These are phyloP conservation scores for Leptopilina boulardi DNA, from an alignment of 1,140 invertebrate species.

Conservation along the genomic window DNA sequence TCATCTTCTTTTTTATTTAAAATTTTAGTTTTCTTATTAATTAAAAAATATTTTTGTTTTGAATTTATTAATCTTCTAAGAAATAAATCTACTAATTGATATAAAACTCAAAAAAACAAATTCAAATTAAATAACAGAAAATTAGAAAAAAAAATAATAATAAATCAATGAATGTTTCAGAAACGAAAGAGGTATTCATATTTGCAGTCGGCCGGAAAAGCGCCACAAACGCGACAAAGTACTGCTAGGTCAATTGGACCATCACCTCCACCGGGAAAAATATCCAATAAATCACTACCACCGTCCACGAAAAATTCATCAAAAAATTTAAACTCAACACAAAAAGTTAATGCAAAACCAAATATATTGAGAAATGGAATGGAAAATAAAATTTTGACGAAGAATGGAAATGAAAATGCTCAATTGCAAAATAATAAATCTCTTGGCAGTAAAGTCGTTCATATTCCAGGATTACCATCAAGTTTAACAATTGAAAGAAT, in stretches of 20 bases:
- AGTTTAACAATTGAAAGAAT: constrained; percentile 69
- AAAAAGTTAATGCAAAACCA: constrained; percentile 57
- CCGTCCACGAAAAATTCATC: constrained; percentile 48
- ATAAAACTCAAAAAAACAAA: too few relatives aligned
- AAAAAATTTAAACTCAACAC: constrained; percentile 60
- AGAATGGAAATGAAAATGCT: constrained; percentile 1
- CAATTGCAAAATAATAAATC: neutral
- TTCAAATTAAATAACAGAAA: too few relatives aligned
- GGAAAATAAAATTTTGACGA: neutral
- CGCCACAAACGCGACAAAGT: constrained; percentile 76
- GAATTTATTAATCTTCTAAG: too few relatives aligned
- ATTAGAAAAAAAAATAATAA: neutral
- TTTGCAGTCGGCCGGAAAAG: constrained; percentile 71
- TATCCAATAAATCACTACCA: constrained; percentile 47
- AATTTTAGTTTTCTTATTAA: too few relatives aligned
- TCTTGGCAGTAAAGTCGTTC: constrained; percentile 46
- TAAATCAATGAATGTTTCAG: constrained; percentile 52
- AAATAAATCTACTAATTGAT: too few relatives aligned
- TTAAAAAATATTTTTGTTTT: too few relatives aligned
- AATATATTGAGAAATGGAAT: constrained; percentile 29
- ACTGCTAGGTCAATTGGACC: constrained; percentile 69
- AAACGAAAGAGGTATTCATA: constrained; percentile 74
- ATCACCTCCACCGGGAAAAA: constrained; percentile 64
- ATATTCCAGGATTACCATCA: constrained; percentile 70
- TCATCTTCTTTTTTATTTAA: too few relatives aligned